Conservation (phyloP, 2,113 vertebrate species). For the Thunnus maccoyii region DNA sequence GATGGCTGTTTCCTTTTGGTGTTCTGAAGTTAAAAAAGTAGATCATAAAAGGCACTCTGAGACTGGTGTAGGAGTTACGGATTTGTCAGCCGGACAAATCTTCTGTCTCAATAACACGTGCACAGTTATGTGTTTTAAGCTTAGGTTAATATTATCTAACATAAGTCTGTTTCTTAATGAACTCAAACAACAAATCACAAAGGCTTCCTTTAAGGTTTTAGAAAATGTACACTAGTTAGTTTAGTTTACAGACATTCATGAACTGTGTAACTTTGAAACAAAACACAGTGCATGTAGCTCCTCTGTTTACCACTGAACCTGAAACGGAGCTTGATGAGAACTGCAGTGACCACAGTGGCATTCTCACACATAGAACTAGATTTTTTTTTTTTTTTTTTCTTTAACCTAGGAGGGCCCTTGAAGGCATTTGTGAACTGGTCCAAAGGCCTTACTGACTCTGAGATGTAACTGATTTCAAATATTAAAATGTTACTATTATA, state of each 20-base stretch:
- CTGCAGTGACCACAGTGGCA: conserved; percentile 33
- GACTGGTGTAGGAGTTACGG: conserved; percentile 22
- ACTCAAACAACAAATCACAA: conserved; percentile 86
- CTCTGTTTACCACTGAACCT: conserved; percentile 71
- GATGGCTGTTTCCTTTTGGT: conserved; percentile 72
- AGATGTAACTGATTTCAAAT: conserved; percentile 31
- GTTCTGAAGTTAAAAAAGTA: conserved; percentile 80
- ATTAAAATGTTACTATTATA: conserved; percentile 21
- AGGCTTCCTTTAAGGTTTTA: conserved; percentile 83
- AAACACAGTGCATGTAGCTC: conserved; percentile 65
- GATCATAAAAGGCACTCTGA: conserved; percentile 15
- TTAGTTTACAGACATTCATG: conserved; percentile 74
- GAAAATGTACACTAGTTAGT: conserved; percentile 71
- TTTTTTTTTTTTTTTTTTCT: neutral
- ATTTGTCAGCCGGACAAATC: conserved; percentile 11
- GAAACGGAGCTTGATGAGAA: conserved; percentile 35
- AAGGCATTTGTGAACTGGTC: conserved; percentile 41
- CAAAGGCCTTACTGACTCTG: conserved; percentile 51
- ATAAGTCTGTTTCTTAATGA: conserved; percentile 34
- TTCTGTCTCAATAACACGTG: neutral
- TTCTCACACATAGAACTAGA: conserved; percentile 7
- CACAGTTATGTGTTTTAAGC: conserved; percentile 66
- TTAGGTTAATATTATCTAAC: conserved; percentile 79
- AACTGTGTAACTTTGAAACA: conserved; percentile 67
- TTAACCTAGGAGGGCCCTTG: conserved; percentile 14